Evolutionary conservation across 1,140 invertebrate genomes (phyloP).

Genomic region (Lepidotrigona ventralis): DNA sequence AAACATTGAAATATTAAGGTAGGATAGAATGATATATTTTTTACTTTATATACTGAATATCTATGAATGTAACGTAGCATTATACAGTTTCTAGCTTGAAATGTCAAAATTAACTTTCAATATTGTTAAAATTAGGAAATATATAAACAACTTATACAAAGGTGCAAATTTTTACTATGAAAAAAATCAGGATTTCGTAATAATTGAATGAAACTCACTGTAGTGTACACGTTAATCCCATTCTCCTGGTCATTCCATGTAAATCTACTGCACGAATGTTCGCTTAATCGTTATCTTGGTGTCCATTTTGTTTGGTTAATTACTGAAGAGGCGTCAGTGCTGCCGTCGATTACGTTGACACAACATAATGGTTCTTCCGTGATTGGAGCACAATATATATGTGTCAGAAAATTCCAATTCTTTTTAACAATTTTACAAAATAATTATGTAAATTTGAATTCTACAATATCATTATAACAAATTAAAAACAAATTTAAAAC

Average conservation of each 20-base stretch:
- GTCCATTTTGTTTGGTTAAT: slow-evolving; percentile 81
- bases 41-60: neutral
- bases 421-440: neutral
- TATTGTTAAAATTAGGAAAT: slow-evolving; percentile 40
- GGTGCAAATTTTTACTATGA: neutral
- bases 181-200: slow-evolving; percentile 22
- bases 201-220: slow-evolving; percentile 68
- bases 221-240: slow-evolving; percentile 63
- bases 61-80: slow-evolving; percentile 5
- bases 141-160: neutral
- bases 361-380: slow-evolving; percentile 72
- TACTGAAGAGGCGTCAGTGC: slow-evolving; percentile 77
- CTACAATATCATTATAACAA: neutral
- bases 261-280: slow-evolving; percentile 70
- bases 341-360: slow-evolving; percentile 79
- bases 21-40: neutral
- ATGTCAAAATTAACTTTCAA: slow-evolving; percentile 47
- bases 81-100: slow-evolving; percentile 6
- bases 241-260: slow-evolving; percentile 68
- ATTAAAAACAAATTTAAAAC: slow-evolving; percentile 3
- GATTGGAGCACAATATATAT: slow-evolving; percentile 40
- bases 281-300: slow-evolving; percentile 78
- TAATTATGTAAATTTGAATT: neutral
- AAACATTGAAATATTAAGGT: neutral
- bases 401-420: slow-evolving; percentile 27